These are phyloP conservation scores for Eupelmus urozonus DNA, from an alignment of 2,888 invertebrate genomes.

Conservation along the genomic window DNA sequence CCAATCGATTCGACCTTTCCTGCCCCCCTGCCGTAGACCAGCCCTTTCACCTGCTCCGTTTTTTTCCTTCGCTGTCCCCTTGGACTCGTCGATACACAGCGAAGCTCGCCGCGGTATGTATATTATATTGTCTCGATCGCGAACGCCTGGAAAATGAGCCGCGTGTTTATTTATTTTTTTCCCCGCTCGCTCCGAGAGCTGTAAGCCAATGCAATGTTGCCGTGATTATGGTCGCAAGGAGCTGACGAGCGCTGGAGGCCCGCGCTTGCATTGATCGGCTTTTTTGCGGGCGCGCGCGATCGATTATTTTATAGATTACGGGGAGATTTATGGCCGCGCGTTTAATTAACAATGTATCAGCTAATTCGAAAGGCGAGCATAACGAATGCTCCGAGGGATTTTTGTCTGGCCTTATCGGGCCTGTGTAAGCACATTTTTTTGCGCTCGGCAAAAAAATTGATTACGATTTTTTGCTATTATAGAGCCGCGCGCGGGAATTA, in stretches of 20 bases:
- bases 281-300: neutral
- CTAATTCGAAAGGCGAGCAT: conserved; percentile 37
- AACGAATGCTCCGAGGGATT: conserved; percentile 20
- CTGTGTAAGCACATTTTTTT: no score
- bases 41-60: conserved; percentile 16
- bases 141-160: no score
- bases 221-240: conserved; percentile 11
- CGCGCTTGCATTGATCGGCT: conserved; percentile 9
- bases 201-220: neutral
- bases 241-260: conserved; percentile 8
- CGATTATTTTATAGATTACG: conserved; percentile 48
- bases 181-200: neutral
- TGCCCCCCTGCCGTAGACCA: neutral
- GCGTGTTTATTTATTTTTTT: neutral
- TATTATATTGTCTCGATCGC: no score
- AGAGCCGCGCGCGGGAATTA: no score
- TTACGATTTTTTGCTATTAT: no score
- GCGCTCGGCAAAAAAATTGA: no score
- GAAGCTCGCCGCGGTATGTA: no score
- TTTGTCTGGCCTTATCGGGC: neutral
- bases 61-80: no score
- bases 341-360: conserved; percentile 43
- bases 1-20: conserved; percentile 50
- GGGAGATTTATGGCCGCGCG: conserved; percentile 38
- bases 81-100: no score